These are phyloP conservation scores for Australoheros facetus DNA, from an alignment of 2,797 vertebrate species.

Conservation along the genomic window DNA sequence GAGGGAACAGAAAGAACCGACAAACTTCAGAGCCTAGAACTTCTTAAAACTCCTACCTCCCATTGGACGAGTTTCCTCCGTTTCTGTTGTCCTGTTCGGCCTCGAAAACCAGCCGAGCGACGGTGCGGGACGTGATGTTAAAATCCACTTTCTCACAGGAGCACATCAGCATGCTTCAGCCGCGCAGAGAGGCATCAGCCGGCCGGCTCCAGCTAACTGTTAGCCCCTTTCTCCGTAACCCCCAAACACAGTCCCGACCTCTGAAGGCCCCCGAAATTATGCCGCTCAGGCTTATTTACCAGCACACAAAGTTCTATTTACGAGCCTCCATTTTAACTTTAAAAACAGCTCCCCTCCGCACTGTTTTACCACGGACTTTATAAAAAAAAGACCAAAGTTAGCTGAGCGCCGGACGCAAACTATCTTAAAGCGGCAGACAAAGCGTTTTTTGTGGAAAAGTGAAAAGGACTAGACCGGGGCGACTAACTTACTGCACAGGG, in stretches of 20 bases:
- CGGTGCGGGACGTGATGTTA: conserved; percentile 75
- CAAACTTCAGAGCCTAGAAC: background rate
- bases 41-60: conserved; percentile 75
- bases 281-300: conserved; percentile 29
- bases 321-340: conserved; percentile 38
- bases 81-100: conserved; percentile 79
- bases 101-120: conserved; percentile 79
- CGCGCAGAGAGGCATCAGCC: conserved; percentile 47
- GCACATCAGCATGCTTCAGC: conserved; percentile 80
- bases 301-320: background rate
- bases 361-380: too few relatives aligned
- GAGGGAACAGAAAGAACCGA: background rate
- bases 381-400: background rate
- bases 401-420: background rate
- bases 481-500: background rate
- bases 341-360: conserved; percentile 13
- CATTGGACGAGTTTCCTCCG: conserved; percentile 82
- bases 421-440: conserved; percentile 39
- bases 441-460: conserved; percentile 54
- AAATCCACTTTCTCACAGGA: conserved; percentile 85
- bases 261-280: conserved; percentile 34
- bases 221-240: conserved; percentile 49
- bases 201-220: conserved; percentile 52
- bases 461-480: conserved; percentile 30
- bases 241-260: conserved; percentile 5